These are phyloP conservation scores for Cheilinus undulatus DNA, from an alignment of 2,113 vertebrate genomes.

Conservation along the genomic window DNA sequence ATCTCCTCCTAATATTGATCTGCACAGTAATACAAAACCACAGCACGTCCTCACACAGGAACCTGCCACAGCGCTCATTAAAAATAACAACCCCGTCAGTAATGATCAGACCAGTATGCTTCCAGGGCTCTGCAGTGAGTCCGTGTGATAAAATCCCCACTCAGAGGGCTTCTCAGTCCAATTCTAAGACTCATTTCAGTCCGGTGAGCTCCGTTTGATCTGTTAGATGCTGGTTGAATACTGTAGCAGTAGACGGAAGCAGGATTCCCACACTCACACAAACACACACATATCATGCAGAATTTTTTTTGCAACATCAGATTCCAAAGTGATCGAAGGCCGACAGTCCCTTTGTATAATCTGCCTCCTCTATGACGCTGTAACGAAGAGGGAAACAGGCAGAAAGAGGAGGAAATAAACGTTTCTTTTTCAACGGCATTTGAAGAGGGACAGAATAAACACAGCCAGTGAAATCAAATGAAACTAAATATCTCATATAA, in stretches of 20 bases:
- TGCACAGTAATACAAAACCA: slow-evolving; percentile 52
- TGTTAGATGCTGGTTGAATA: not conserved
- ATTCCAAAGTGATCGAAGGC: too few relatives aligned
- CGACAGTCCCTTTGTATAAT: slow-evolving; percentile 8
- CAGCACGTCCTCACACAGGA: slow-evolving; percentile 32
- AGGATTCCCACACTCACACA: not conserved
- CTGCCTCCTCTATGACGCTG: not conserved
- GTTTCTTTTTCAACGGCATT: too few relatives aligned
- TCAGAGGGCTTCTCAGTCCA: not conserved
- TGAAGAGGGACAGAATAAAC: too few relatives aligned
- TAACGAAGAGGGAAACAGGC: not conserved
- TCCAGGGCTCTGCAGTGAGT: too few relatives aligned
- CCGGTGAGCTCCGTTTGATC: not conserved
- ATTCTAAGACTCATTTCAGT: not conserved
- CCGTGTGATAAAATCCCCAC: too few relatives aligned
- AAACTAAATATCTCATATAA: too few relatives aligned
- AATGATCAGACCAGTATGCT: too few relatives aligned
- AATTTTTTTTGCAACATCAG: too few relatives aligned
- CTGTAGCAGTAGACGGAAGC: not conserved
- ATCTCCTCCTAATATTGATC: not conserved
- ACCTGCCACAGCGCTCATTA: too few relatives aligned
- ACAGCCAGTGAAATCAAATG: too few relatives aligned
- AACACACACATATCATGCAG: not conserved
- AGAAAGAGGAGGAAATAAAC: too few relatives aligned
- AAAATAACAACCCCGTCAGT: too few relatives aligned